Conservation (phyloP, 2,113 vertebrate species). For the Empidonax traillii region DNA sequence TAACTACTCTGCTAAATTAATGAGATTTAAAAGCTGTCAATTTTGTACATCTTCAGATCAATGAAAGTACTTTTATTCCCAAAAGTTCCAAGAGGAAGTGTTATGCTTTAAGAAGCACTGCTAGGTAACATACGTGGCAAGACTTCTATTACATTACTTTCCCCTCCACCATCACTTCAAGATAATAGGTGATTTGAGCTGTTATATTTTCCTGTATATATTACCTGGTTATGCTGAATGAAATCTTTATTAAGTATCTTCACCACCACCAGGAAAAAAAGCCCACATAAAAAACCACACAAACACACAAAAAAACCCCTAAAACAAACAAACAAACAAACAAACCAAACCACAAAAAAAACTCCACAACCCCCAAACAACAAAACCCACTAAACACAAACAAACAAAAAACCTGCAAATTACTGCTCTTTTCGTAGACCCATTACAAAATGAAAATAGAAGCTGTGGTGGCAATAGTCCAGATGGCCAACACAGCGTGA, state of each 20-base stretch:
- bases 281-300: not conserved
- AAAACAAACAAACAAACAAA: not conserved
- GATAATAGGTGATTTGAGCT: not conserved
- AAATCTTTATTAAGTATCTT: not conserved
- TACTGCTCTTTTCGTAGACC: not conserved
- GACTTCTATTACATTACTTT: not conserved
- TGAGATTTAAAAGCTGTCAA: not conserved
- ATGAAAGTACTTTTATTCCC: not conserved
- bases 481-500: not conserved
- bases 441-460: not conserved
- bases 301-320: no score
- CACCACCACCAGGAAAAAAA: not conserved
- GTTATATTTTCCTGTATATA: not conserved
- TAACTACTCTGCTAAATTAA: not conserved
- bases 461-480: not conserved
- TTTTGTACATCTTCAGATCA: not conserved
- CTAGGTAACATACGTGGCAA: not conserved
- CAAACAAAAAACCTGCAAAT: not conserved
- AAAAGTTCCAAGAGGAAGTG: not conserved
- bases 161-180: not conserved
- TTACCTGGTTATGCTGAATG: not conserved
- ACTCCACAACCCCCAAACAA: not conserved
- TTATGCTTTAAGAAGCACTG: not conserved
- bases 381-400: not conserved
- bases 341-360: not conserved